Evolutionary conservation across 2,888 invertebrate genomes (phyloP), one percentile per base, ranked within the genome.

Genomic region (Pseudococcus jackbeardsleyi): DNA sequence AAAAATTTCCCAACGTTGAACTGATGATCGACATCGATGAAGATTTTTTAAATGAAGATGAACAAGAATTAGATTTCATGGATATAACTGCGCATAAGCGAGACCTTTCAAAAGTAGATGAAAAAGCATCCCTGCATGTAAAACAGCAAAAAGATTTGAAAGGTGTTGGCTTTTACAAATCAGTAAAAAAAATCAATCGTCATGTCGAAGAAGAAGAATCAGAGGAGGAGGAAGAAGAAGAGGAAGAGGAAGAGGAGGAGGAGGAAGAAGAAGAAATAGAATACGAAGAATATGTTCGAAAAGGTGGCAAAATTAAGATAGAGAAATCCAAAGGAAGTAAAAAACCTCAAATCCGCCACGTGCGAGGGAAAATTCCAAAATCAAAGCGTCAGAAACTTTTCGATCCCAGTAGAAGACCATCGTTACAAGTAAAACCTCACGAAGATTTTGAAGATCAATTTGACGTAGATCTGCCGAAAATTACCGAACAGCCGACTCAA

Each of bases 361-460:
- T 5, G 17, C 68, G 7, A 11, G 8, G 42, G 9, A 42, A 42
- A 42, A 42, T 42, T 42, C 19, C 19, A 2, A 64, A 64, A 64
- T 19, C 9, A 22, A 72, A 33, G 17, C 17, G 6, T 17, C 4
- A 17, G 1, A 42, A 42, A 42, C 9, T 9, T 42, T 9, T 42
- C 42, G 42, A 42, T 0, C 8, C 6, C 9, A 42, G 42, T 42
- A 72, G 72, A 33, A 72, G 17, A 33, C 33, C 72, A 39, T 72
- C 72, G 7, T 15, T 72, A 39, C 72, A 33, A 33, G 72, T 72
- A 33, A 72, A 72, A 33, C 72, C 72, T 33, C 72, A 72, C 8
- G 72, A 72, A 72, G 72, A 72, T 33, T 72, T 72, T 12, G 72
- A 72, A 72, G 72, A 72, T 72, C n/a, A 33, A 39, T 72, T 72